phyloP scores from a whole-genome alignment of 92 coral and sea anemone species.

The Paramuricea clavata region DNA sequence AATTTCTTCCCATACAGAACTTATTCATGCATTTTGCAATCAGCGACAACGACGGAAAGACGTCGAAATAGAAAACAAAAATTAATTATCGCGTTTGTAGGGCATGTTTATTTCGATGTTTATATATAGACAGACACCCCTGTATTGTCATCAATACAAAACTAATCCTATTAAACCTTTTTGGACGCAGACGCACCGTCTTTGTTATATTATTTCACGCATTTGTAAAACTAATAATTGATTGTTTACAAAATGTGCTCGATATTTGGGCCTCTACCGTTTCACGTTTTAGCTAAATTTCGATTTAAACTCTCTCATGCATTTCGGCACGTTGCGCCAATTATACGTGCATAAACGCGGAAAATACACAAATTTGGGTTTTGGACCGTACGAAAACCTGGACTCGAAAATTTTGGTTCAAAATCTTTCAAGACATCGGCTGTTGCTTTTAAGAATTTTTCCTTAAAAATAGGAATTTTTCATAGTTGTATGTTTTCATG shows the following conservation, averaged over 20 bases:
- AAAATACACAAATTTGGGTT: neutral
- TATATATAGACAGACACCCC: neutral
- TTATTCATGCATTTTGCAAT: too few species aligned
- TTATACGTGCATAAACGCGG: neutral
- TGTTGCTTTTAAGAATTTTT: too few species aligned
- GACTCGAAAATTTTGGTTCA: neutral
- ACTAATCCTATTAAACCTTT: neutral
- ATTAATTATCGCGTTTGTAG: neutral
- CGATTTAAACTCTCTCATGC: neutral
- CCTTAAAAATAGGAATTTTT: too few species aligned
- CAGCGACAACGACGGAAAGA: neutral
- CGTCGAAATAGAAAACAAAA: neutral
- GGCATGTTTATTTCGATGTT: neutral
- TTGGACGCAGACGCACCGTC: neutral
- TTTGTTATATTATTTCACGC: neutral
- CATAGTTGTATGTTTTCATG: too few species aligned
- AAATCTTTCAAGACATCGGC: too few species aligned
- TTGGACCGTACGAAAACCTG: neutral
- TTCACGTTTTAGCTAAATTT: neutral
- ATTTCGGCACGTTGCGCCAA: neutral
- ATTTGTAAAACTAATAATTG: neutral
- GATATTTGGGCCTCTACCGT: neutral
- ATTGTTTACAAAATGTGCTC: neutral
- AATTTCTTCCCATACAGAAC: too few species aligned
- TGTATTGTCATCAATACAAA: neutral